Evolutionary conservation across 2,797 vertebrate species (phyloP), one percentile per base, ranked within the genome.

Genomic region (Poecilia picta): DNA sequence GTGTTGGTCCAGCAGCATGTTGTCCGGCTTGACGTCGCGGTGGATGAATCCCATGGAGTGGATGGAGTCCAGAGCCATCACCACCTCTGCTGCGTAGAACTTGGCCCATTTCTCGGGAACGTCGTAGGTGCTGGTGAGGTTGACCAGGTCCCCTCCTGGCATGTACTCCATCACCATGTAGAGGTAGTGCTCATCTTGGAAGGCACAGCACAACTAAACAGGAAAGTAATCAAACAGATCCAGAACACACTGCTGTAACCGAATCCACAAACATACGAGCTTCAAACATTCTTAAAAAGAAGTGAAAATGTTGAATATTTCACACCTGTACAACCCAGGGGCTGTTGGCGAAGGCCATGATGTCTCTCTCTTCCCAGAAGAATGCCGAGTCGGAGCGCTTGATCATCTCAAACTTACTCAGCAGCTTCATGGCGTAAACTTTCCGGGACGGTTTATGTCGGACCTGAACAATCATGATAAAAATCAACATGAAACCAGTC

Each of bases 161-260:
- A 99, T 99, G 93, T 99, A 99, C 87, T 99, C 98, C 98, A 99
- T 99, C 87, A 99, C 98, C 98, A 99, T 99, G 94, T 97, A 99
- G 77, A 99, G 96, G 91, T 97, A 98, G 82, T 97, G 96, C 86
- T 99, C 98, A 88, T 99, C 98, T 96, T 99, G 98, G 95, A 99
- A 99, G 94, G 98, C 98, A 95, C 97, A 98, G 95, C 97, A 98
- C 89, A 99, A 96, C 98, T 99, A 88, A 15, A 75, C 18, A 71
- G 73, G 59, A 36, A 28, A 41, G 51, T 6, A 57, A 41, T 31
- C 16, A 51, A 2, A 16, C 8, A 39, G 25, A 45, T 59, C 18
- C 53, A 45, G 15, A 55, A 47, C 25, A 33, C 4, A 33, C 45
- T 31, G 71, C 13, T 25, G 46, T 15, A 33, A 33, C 12, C 36